These are phyloP conservation scores for Catamblyrhynchus diadema DNA, from an alignment of 2,797 vertebrate genomes.

Conservation along the genomic window DNA sequence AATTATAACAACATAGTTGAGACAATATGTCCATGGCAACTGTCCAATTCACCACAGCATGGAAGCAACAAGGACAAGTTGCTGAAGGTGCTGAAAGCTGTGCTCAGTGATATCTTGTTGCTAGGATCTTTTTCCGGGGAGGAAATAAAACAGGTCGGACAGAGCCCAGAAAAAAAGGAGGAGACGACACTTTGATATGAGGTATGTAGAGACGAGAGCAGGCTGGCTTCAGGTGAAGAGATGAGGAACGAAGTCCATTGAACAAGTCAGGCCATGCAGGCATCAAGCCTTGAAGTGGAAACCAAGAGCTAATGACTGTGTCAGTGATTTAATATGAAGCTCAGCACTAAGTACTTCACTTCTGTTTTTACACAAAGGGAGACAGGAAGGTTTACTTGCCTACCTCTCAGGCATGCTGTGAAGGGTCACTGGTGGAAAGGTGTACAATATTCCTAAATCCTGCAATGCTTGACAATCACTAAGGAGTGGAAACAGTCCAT, in stretches of 20 bases:
- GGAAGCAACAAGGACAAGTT: conserved; percentile 9
- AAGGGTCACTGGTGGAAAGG: background rate
- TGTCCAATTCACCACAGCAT: background rate
- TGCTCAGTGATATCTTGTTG: background rate
- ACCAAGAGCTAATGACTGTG: background rate
- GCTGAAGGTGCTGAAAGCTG: conserved; percentile 20
- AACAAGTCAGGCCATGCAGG: background rate
- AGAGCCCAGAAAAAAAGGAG: background rate
- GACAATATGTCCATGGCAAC: background rate
- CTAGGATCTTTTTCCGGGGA: conserved; percentile 12
- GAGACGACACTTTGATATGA: background rate
- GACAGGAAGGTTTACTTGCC: background rate
- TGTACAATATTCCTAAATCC: background rate
- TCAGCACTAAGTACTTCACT: background rate
- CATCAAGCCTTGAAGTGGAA: background rate
- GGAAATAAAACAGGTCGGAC: background rate
- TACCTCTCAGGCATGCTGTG: background rate
- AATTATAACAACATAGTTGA: conserved; percentile 15
- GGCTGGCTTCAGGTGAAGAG: background rate
- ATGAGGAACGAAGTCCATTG: background rate
- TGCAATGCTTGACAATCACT: background rate
- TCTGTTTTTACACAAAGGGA: background rate
- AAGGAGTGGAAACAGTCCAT: background rate
- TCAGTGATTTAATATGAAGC: background rate
- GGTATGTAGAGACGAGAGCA: background rate